Evolutionary conservation across 2,113 vertebrate species (phyloP), one percentile per base, ranked within the genome.

Genomic region (Prunella fulvescens): DNA sequence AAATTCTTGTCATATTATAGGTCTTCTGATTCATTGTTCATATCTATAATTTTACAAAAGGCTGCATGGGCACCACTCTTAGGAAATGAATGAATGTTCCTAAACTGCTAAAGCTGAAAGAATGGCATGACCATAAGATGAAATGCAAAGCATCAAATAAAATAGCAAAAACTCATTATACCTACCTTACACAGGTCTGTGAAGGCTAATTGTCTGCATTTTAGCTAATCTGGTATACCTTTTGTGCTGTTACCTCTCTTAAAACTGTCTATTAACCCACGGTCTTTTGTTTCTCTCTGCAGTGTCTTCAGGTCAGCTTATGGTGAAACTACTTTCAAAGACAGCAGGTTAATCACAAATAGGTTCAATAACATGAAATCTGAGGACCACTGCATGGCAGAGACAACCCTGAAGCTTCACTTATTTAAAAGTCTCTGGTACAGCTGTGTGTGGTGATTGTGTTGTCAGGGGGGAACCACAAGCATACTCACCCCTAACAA

Each of bases 401-500:
- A 76, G 62, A 14, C 6, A 1, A 47, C 42, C 79, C 92, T 93
- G 66, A 81, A 80, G 82, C 74, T 65, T 65, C 90, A 85, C 28
- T 24, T 85, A 73, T 85, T 93, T 60, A 71, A 86, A 93, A 92
- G 80, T 90, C 80, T 81, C 81, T 88, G 50, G 40, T 71, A 79
- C 70, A 86, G 39, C 76, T 62, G 78, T 95, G 96, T 88, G 93
- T 92, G 87, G 89, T 86, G 96, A 74, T 39, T 70, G 48, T 80
- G 48, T 95, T 96, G 96, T 81, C 50, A 86, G 76, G 91, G 82
- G 81, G 35, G 87, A 67, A 42, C 79, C 66, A 42, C 25, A 40
- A 88, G 86, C 61, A 79, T 97, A 98, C 98, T 98, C 98, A 99
- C 99, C 99, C 98, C 99, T 98, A 69, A 99, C 99, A 61, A 99